These are phyloP conservation scores for Manacus vitellinus DNA, from an alignment of 2,113 vertebrate species.

Conservation along the genomic window DNA sequence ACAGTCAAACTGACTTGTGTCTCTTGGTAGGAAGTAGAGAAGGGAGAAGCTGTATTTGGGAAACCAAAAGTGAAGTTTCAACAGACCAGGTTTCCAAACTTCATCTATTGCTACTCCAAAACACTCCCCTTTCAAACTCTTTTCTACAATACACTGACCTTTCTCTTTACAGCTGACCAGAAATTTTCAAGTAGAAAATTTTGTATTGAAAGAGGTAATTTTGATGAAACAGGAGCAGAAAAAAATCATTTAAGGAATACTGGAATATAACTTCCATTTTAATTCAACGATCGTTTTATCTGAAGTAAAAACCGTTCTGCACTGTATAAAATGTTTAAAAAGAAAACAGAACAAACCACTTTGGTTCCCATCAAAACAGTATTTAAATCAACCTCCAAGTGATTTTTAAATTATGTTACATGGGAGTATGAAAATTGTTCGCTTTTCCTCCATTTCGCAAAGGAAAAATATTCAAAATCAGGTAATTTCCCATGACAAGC, in stretches of 20 bases:
- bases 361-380: not conserved
- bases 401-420: not conserved
- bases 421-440: not conserved
- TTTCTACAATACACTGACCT: not conserved
- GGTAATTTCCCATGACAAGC: not conserved
- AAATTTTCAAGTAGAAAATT: not conserved
- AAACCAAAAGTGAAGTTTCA: not conserved
- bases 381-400: not conserved
- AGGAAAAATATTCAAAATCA: not conserved
- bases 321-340: not conserved
- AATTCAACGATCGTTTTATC: not conserved
- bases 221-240: not conserved
- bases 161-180: not conserved
- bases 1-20: not conserved
- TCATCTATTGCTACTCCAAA: not conserved
- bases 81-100: not conserved
- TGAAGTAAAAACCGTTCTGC: not conserved
- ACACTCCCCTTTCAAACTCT: not conserved
- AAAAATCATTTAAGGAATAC: not conserved
- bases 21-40: not conserved
- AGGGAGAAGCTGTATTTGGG: rapidly evolving
- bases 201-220: not conserved
- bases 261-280: not conserved
- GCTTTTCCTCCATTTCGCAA: not conserved
- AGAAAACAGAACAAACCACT: not conserved